phyloP scores from a whole-genome alignment of 2,888 invertebrate genomes.

The Lysandra coridon region DNA sequence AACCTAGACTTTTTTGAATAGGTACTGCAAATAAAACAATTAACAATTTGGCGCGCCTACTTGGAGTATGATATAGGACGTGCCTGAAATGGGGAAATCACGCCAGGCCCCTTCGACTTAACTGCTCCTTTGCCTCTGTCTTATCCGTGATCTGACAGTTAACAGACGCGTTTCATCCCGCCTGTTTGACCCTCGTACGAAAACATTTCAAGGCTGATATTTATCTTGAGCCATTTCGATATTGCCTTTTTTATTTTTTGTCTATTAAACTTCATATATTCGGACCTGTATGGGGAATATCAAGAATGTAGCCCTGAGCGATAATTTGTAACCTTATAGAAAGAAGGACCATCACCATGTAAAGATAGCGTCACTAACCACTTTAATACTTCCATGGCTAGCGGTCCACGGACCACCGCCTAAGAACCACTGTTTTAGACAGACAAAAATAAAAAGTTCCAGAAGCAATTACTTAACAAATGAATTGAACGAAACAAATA shows the following conservation, averaged over 20 bases:
- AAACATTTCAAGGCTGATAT: constrained; percentile 25
- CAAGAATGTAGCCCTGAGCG: not conserved
- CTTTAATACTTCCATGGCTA: not conserved
- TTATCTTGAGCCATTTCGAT: not conserved
- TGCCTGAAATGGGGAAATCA: not conserved
- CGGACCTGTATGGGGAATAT: not conserved
- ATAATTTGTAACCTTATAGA: not conserved
- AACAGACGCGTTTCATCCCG: constrained; percentile 65
- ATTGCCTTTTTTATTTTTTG: not conserved
- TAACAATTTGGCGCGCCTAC: not conserved
- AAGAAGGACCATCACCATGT: not conserved
- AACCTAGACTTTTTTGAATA: not conserved
- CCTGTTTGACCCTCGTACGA: constrained; percentile 34
- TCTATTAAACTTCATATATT: not conserved
- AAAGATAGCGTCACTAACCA: not conserved
- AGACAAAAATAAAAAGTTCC: not conserved
- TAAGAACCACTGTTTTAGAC: not conserved
- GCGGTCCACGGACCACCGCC: not conserved
- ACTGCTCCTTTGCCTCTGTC: constrained; percentile 49
- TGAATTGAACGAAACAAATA: not conserved
- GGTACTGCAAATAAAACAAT: not conserved
- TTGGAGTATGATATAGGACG: not conserved
- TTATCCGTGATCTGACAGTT: constrained; percentile 74
- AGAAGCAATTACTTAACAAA: not conserved
- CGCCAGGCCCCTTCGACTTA: not conserved